Base-by-base conservation (phyloP, 2,797 vertebrate species). In the Potorous gilbertii region DNA sequence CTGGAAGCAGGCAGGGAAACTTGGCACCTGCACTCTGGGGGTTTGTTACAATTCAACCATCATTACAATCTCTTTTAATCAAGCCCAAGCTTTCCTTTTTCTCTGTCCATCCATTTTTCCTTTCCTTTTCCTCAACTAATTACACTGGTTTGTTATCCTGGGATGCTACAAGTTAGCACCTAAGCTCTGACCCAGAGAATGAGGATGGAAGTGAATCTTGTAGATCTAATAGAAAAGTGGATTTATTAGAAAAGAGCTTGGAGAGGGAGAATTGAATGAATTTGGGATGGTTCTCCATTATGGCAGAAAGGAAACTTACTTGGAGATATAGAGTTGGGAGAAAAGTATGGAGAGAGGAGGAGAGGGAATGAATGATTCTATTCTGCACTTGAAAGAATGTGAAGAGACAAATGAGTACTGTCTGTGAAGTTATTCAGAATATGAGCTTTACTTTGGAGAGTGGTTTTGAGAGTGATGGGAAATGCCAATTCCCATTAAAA, bases 81-180 rank as follows among this genome's bases (percentile, higher is more conserved):
- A 62, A 74, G 55, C 46, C 54, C 34, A 55, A 29, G 50, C 9
- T 40, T 34, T 29, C 21, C 34, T 94, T 66, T 16, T 57, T 56
- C 91, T 90, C 89, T 59, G 81, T 94, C 1, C 56, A 31, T 52
- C 91, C 31, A 92, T 74, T 94, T 54, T 28, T 24, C 3, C 87
- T 92, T 94, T 54, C 52, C 6, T 91, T 92, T 93, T 91, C 91
- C 91, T 21, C 91, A 14, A 40, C 93, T 34, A 29, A 40, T 90
- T 89, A 93, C 81, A 46, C 57, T 91, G 34, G 28, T 66, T 40
- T 62, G 34, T 52, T 66, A 52, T 90, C 6, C 1, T 6, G 89
- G 89, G 21, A 90, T 52, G 16, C 56, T 95, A 31, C 24, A 90
- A 74, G 29, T 8, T 92, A 9, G 27, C 81, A 57, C n/a, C 55